Evolutionary conservation across 1,140 invertebrate species (phyloP).

Genomic region (Drosophila persimilis): DNA sequence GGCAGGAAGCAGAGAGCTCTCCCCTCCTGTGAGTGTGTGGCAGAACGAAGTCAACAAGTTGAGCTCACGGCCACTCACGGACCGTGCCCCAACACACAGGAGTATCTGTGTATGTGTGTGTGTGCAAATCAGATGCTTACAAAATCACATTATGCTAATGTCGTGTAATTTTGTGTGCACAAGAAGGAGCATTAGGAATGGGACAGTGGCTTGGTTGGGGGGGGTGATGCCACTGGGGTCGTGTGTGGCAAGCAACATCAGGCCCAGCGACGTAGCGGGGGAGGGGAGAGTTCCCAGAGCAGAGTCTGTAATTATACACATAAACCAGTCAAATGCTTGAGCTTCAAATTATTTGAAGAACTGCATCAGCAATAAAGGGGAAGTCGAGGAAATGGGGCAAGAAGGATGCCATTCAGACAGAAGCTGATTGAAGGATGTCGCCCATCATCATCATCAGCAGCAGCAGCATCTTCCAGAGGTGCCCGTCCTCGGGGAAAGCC

Average conservation of each 20-base stretch:
- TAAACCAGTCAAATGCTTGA: conserved; percentile 61
- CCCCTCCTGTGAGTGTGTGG: conserved; percentile 3
- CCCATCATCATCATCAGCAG: conserved; percentile 11
- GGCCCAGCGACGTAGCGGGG: no score
- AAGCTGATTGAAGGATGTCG: conserved; percentile 4
- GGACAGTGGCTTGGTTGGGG: not conserved
- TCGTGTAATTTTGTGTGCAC: conserved; percentile 61
- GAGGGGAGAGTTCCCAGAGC: conserved; percentile 2
- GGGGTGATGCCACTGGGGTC: not conserved
- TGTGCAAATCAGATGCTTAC: conserved; percentile 69
- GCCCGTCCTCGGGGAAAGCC: no score
- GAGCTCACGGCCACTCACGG: conserved; percentile 24
- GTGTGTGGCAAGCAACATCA: no score
- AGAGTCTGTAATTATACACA: conserved; percentile 66
- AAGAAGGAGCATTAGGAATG: conserved; percentile 45
- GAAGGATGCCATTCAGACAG: not conserved
- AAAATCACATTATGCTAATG: conserved; percentile 75
- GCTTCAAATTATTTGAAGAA: conserved; percentile 60
- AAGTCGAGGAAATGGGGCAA: not conserved
- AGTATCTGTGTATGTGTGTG: conserved; percentile 16
- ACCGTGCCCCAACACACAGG: conserved; percentile 3
- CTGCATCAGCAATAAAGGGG: not conserved
- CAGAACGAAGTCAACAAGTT: conserved; percentile 48
- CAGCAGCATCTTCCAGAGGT: no score
- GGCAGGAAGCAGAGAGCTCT: conserved; percentile 56